Percentiles rank a stretch among this genome's conserved stretches.
Evolutionary conservation across 2,797 vertebrate genomes (phyloP).

Genomic region (Phoebastria nigripes): DNA sequence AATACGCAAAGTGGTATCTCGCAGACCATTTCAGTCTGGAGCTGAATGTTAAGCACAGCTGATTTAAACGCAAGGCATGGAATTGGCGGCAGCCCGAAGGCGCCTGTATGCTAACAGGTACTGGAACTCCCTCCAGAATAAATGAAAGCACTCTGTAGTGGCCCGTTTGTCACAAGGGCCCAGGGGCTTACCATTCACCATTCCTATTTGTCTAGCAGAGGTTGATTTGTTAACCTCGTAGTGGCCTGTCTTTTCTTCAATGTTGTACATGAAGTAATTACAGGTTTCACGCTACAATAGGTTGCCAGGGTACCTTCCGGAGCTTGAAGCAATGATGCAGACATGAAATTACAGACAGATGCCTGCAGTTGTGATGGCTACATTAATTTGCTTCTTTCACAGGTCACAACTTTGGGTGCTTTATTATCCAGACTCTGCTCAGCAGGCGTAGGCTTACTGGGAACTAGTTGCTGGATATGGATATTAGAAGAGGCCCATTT

Average conservation of each 20-base stretch:
- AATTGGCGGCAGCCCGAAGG: not conserved
- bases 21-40: not conserved
- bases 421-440: not conserved
- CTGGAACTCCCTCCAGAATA: not conserved
- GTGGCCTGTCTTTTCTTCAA: not conserved
- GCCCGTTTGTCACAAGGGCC: not conserved
- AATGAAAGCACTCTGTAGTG: not conserved
- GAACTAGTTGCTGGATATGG: not conserved
- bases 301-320: not conserved
- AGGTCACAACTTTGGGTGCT: not conserved
- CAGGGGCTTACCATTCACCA: not conserved
- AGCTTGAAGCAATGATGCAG: not conserved
- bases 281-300: not conserved
- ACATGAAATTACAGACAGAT: not conserved
- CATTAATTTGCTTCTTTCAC: not conserved
- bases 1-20: not conserved
- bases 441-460: not conserved
- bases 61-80: not conserved
- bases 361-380: not conserved
- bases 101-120: not conserved
- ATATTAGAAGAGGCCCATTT: not conserved
- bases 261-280: not conserved
- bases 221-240: not conserved
- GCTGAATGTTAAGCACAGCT: not conserved
- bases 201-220: not conserved